A percentile compares a stretch with the other conserved stretches of the same genome.
phyloP scores from a whole-genome alignment of 2,113 vertebrate species.

The Fregata magnificens region DNA sequence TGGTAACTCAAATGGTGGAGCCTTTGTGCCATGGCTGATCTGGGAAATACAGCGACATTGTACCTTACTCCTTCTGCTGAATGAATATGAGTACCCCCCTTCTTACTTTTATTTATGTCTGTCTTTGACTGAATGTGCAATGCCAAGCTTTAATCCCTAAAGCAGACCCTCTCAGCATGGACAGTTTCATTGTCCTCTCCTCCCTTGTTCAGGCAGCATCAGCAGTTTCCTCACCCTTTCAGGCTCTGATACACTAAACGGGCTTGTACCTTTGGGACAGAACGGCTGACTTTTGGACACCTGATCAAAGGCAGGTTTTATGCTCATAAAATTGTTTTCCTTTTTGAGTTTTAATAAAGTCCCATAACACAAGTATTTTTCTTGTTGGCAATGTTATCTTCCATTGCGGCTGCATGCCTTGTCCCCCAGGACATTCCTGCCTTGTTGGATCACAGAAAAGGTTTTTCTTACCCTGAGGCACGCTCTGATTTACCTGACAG shows the following conservation, averaged over 20 bases:
- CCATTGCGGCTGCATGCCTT: not conserved
- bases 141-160: not conserved
- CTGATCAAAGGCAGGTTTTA: not conserved
- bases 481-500: constrained; percentile 21
- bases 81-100: not conserved
- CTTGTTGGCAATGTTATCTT: not conserved
- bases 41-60: not conserved
- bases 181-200: not conserved
- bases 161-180: not conserved
- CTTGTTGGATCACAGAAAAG: not conserved
- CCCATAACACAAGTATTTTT: not conserved
- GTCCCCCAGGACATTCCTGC: not conserved
- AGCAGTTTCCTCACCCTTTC: not conserved
- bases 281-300: not conserved
- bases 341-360: not conserved
- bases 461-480: not conserved
- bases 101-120: not conserved
- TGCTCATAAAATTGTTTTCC: not conserved
- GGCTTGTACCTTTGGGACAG: not conserved
- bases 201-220: not conserved
- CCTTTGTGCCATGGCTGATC: not conserved
- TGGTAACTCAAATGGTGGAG: not conserved
- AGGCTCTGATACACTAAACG: not conserved
- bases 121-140: not conserved
- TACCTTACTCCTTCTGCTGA: not conserved